Base-by-base conservation (phyloP, 2,797 vertebrate species). In the Neoniphon sammara region DNA sequence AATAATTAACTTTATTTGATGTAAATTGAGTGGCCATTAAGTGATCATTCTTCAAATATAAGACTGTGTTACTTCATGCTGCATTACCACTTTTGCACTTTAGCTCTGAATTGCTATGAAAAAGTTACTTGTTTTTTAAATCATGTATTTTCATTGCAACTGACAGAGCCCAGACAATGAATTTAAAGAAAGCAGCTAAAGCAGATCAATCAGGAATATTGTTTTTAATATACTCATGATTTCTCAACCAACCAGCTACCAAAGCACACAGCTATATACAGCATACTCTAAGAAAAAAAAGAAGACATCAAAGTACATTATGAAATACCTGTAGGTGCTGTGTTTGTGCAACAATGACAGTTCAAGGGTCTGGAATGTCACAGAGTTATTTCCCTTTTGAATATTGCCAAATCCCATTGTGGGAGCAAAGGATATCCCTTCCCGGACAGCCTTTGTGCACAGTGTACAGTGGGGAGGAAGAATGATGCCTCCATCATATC, bases 351-450 rank as follows among this genome's bases (percentile, higher is more conserved):
- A 54, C 31, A 78, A 44, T 66, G 58, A 67, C 25, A 15, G 71
- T 62, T 82, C 56, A 83, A 67, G 72, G 57, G 64, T 88, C 80
- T 64, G 20, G 36, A 84, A 80, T 79, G 80, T 82, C 70, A 30
- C 61, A 52, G 65, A 81, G 81, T 80, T 66, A 91, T 90, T 93
- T 93, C 89, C 90, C 67, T 39, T 83, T 76, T 78, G 77, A 83
- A 75, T 57, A 67, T 46, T 71, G 68, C 85, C 78, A 78, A 81
- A 79, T 84, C 78, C 86, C 87, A 50, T 76, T 73, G 67, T 82
- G 62, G 78, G 85, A 85, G 73, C 42, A 86, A 52, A 94, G 91
- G 91, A 93, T 93, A 89, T 94, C 89, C 93, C 82, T 87, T 84
- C 62, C 60, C 53, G 61, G 77, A 81, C 79, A 88, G 65, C 74